Percentiles rank a stretch among this genome's conserved stretches.
These are phyloP conservation scores for Rhagonycha fulva DNA, from an alignment of 2,888 invertebrate species.

Conservation along the genomic window DNA sequence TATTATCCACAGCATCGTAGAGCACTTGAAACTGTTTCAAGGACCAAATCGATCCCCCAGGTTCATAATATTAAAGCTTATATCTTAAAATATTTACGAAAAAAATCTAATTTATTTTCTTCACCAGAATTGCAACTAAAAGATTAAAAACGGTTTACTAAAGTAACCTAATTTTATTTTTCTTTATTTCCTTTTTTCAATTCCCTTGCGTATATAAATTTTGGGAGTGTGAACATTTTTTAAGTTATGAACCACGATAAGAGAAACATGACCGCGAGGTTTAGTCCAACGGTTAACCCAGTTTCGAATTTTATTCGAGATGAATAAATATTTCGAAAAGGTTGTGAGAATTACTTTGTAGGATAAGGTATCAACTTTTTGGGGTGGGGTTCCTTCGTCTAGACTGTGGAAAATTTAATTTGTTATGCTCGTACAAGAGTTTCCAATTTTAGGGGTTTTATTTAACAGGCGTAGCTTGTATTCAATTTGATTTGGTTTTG, in stretches of 20 bases:
- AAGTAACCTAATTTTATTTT: neutral
- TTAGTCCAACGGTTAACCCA: neutral
- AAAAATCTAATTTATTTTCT: neutral
- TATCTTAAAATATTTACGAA: neutral
- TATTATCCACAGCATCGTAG: conserved; percentile 1
- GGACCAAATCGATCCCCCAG: conserved; percentile 5
- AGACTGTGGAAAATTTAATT: no score
- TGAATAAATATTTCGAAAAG: neutral
- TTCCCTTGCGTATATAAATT: neutral
- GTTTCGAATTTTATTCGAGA: neutral
- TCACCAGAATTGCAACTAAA: neutral
- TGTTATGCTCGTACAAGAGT: no score
- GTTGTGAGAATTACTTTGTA: neutral
- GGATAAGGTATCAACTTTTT: neutral
- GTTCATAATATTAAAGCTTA: neutral
- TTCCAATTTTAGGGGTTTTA: no score
- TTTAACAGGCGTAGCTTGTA: no score
- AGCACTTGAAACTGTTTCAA: conserved; percentile 7
- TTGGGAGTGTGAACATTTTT: neutral
- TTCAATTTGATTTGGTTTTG: no score
- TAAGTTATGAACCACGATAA: neutral
- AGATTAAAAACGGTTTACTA: neutral
- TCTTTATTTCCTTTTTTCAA: neutral
- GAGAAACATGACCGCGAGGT: neutral
- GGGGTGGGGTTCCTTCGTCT: neutral